A percentile compares a stretch with the other conserved stretches of the same genome.
Evolutionary conservation across 2,797 vertebrate species (phyloP).

Genomic region (Cheirogaleus major): DNA sequence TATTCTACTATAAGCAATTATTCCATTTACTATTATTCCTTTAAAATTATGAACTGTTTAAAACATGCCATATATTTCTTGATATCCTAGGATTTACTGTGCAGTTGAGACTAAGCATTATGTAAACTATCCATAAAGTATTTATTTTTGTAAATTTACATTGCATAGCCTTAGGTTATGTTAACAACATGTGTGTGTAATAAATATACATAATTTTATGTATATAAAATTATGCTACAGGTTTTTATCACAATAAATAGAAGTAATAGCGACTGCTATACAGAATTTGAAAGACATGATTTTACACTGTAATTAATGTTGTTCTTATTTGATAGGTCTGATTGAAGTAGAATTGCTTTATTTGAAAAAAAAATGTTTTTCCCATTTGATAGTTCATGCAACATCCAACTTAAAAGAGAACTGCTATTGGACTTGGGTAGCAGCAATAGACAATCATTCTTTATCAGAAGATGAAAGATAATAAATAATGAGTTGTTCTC

Average conservation of each 20-base stretch:
- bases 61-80: not conserved
- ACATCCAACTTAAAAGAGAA: not conserved
- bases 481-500: not conserved
- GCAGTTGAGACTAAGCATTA: not conserved
- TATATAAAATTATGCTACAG: not conserved
- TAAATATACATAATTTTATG: not conserved
- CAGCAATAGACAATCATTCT: not conserved
- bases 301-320: not conserved
- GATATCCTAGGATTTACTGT: not conserved
- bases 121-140: not conserved
- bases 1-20: not conserved
- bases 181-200: not conserved
- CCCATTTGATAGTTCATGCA: not conserved
- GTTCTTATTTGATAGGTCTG: not conserved
- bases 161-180: not conserved
- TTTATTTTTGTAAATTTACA: not conserved
- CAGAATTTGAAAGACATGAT: not conserved
- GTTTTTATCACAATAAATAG: not conserved
- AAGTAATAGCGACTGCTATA: not conserved
- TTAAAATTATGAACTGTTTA: conserved; percentile 23
- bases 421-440: not conserved
- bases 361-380: not conserved
- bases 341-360: not conserved
- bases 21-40: not conserved
- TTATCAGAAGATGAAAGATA: not conserved